These are phyloP conservation scores for Pentalonia nigronervosa DNA, from an alignment of 1,140 invertebrate genomes.

Conservation along the genomic window DNA sequence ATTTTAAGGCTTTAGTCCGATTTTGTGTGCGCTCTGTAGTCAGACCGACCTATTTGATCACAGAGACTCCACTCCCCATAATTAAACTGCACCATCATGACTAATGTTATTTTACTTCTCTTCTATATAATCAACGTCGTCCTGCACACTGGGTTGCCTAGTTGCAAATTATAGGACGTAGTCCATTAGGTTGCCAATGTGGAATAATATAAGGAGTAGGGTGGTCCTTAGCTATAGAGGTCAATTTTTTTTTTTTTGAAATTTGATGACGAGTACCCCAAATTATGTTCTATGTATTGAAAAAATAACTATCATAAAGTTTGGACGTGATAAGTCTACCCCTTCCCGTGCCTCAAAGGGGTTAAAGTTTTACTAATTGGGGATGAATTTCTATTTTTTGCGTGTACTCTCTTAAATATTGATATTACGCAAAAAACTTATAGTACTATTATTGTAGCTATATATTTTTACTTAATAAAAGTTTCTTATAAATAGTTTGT, in stretches of 20 bases:
- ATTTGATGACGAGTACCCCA: background rate
- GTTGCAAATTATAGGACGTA: too few species aligned
- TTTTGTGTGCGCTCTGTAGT: too few species aligned
- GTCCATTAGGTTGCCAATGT: too few species aligned
- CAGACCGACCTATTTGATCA: too few species aligned
- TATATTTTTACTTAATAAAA: too few species aligned
- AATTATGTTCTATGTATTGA: background rate
- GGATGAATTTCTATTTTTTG: background rate
- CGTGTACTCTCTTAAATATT: background rate
- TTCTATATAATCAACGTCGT: too few species aligned
- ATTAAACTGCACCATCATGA: too few species aligned
- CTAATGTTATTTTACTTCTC: too few species aligned
- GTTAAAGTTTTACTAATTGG: background rate
- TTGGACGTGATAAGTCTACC: background rate
- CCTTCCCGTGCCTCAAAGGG: background rate
- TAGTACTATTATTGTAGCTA: background rate
- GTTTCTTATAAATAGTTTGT: background rate
- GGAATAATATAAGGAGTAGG: background rate
- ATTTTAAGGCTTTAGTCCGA: too few species aligned
- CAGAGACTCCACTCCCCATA: too few species aligned
- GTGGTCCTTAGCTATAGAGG: background rate
- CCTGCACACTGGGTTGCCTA: too few species aligned
- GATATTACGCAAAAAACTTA: background rate
- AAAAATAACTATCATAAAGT: constrained; percentile 7
- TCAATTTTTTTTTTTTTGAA: background rate